Evolutionary conservation across 1,140 invertebrate genomes (phyloP), one percentile per base, ranked within the genome.

Genomic region (Heliconius himera): DNA sequence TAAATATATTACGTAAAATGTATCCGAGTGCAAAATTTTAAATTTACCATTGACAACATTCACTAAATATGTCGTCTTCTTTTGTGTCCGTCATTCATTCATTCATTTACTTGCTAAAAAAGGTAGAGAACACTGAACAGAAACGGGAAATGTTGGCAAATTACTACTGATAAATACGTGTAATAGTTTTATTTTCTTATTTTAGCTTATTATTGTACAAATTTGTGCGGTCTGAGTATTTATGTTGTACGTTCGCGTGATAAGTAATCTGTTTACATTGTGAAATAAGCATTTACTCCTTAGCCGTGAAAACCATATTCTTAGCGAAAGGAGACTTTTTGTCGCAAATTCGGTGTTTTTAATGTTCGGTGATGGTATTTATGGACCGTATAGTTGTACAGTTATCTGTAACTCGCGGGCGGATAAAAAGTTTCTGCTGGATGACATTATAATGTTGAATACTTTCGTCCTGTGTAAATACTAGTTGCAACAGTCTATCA

Each of bases 111-210:
- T 89, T 91, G 88, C 86, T 93, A 91, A 91, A 92, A 90, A 92
- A 92, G 89, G 88, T 88, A 85, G 86, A 83, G 80, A 83, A 66
- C 60, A 66, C 60, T 66, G 60, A 66, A 79, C 81, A 88, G 89
- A 90, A 91, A 89, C 88, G 85, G 89, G 88, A 92, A 93, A 89
- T 92, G 90, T 94, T 93, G 91, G 92, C 92, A 94, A 93, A 92
- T 93, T 91, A 87, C 77, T 87, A 86, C 83, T 87, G 88, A 90
- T 90, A 92, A 91, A 89, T 92, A 90, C 90, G 89, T 92, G 90
- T 92, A 90, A 88, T 84, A 72, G 82, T 88, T 85, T 85, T 81
- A 82, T 87, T 87, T 72, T 81, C 79, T 71, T 81, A 51, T 77
- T 81, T 74, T 56, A 70, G 56, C 56, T 74, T 66, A 77, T 81